Evolutionary conservation across 2,797 vertebrate species (phyloP), one percentile per base, ranked within the genome.

Genomic region (Schizopygopsis malacanthus): DNA sequence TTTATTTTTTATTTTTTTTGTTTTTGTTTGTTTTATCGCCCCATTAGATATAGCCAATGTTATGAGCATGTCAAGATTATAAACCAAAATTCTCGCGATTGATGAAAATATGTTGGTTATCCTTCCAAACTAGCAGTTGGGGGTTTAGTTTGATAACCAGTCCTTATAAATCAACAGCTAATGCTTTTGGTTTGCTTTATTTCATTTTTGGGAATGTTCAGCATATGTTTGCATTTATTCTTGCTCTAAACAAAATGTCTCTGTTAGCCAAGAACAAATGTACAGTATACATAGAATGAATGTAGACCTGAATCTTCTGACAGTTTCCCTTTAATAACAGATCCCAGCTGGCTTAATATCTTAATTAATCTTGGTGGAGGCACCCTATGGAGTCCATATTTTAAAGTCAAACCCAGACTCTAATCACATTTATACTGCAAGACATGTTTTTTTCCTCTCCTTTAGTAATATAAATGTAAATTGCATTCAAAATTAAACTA

Each of bases 221-320:
- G 54, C 81, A 88, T 87, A 88, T 87, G 33, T 80, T 77, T 81
- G 47, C 87, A 87, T 91, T 84, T 90, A 88, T 85, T 61, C 82
- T 79, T 87, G 92, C 91, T 92, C 8, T 72, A 71, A 76, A 72
- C 3, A 87, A 71, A 79, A 90, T 82, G 28, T 67, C 76, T 6
- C 56, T 50, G 78, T 89, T 85, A 82, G 90, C 89, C 54, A 85
- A 91, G 89, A 87, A 89, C 90, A 89, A 86, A 91, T 91, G 77
- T 61, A 81, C 61, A 15, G 91, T 92, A 92, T 91, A 91, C 92
- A 91, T 92, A 92, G 91, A 91, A 91, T 91, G 89, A 88, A 89
- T 85, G 86, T 91, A 90, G 91, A 87, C 89, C 85, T 72, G 79
- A 89, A 43, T 87, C 89, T 89, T 91, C 81, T 92, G 90, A 92